Evolutionary conservation across 2,888 invertebrate species (phyloP).

Genomic region (Himalopsyche tibetana): DNA sequence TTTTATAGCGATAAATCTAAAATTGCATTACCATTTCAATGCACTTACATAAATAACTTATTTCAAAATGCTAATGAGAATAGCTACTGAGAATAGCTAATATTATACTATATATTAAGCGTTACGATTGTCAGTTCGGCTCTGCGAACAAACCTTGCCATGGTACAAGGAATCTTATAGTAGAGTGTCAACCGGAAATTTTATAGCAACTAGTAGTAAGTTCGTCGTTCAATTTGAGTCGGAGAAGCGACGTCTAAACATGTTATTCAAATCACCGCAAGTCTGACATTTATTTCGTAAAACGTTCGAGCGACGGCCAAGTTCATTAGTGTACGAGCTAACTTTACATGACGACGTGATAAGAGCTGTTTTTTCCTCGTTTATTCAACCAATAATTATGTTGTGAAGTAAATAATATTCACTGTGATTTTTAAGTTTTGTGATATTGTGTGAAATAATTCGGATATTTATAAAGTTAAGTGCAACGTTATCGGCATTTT

Average conservation of each 20-base stretch:
- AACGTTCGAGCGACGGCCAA: conserved; percentile 1
- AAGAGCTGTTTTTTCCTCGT: neutral
- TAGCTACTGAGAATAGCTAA: too few relatives aligned
- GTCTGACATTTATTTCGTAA: conserved; percentile 30
- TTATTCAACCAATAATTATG: neutral
- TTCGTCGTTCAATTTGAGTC: conserved; percentile 1
- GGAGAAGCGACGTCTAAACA: conserved; percentile 12
- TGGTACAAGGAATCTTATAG: neutral
- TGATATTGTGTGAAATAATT: conserved; percentile 9
- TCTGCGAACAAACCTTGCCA: neutral
- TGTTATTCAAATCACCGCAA: conserved; percentile 22
- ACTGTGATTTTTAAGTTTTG: neutral
- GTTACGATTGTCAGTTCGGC: too few relatives aligned
- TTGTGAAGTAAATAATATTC: neutral
- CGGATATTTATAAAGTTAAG: conserved; percentile 1
- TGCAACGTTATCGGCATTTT: neutral
- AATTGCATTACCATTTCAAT: too few relatives aligned
- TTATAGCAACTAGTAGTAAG: neutral
- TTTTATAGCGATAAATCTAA: too few relatives aligned
- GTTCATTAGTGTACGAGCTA: conserved; percentile 18
- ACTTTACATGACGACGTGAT: conserved; percentile 15
- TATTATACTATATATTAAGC: too few relatives aligned
- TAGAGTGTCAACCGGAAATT: conserved; percentile 18
- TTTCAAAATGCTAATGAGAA: too few relatives aligned
- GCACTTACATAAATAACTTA: too few relatives aligned